Evolutionary conservation across 2,797 vertebrate species (phyloP), one percentile per base, ranked within the genome.

Genomic region (Acrossocheilus wenchowensis): DNA sequence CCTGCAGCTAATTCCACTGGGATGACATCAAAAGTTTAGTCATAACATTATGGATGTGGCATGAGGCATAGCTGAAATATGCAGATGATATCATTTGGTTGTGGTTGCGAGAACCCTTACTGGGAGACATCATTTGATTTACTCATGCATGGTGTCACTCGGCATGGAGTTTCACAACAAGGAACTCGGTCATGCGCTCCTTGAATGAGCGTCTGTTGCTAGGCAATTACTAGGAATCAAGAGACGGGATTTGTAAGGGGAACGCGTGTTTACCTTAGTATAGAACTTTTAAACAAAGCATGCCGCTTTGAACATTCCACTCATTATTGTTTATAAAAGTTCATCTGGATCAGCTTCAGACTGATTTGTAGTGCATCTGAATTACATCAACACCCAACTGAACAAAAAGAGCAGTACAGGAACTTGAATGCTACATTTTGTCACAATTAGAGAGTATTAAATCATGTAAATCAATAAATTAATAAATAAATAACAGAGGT

Each of bases 41-140:
- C 89, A 92, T 86, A 81, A 81, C 34, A 75, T 81, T 81, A 66
- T 74, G 69, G 45, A 81, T 64, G 45, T 81, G 34, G 93, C 93
- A 94, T 95, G 93, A 93, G 89, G 93, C 93, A 82, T 92, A 93
- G 92, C 92, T 93, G 94, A 95, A 93, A 94, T 92, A 95, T 94
- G 94, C 92, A 94, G 93, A 95, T 95, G 92, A 91, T 85, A 90
- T 91, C 91, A 93, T 92, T 93, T 93, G 92, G 92, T 94, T 94
- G 93, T 94, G 92, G 93, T 92, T 92, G 91, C 81, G 87, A 91
- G 88, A 85, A 90, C 91, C 93, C 92, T 91, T 90, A 92, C 91
- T 92, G 93, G 75, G 93, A 91, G 90, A 91, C 92, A 94, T 94
- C 92, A 93, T 94, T 93, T 93, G 91, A 94, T 94, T 94, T 94